Conservation (phyloP, 2,113 vertebrate species). For the Scatophagus argus region DNA sequence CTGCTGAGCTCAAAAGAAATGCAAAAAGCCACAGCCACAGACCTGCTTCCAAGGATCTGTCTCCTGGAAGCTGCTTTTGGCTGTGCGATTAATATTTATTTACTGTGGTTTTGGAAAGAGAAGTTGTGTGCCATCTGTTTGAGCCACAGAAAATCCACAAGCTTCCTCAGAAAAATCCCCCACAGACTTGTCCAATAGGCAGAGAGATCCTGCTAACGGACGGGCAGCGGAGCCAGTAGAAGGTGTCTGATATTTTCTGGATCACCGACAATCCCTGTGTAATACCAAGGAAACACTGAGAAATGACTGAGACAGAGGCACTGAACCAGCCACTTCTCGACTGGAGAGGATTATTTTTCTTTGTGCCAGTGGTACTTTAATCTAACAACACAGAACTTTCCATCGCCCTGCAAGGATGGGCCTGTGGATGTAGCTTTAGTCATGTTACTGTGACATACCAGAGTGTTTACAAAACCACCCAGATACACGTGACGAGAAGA, state of each 20-base stretch:
- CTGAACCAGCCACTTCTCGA: not conserved
- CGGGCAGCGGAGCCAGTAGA: constrained; percentile 27
- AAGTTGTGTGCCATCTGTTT: constrained; percentile 54
- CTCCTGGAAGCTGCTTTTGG: constrained; percentile 40
- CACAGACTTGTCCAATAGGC: constrained; percentile 17
- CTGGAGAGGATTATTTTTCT: not conserved
- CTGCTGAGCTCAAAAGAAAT: constrained; percentile 28
- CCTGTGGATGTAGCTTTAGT: not conserved
- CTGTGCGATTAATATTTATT: constrained; percentile 60
- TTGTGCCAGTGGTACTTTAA: constrained; percentile 19
- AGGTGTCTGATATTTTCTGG: constrained; percentile 37
- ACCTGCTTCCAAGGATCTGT: constrained; percentile 23
- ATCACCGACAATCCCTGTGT: constrained; percentile 29
- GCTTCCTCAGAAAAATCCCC: constrained; percentile 26
- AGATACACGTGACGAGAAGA: no score
- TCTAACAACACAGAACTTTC: constrained; percentile 1
- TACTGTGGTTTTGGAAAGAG: constrained; percentile 48
- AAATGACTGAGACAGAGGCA: constrained; percentile 4
- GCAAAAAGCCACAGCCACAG: not conserved
- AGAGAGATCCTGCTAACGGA: constrained; percentile 24
- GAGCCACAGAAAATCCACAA: constrained; percentile 46
- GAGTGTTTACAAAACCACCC: not conserved
- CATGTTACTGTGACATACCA: fast-evolving
- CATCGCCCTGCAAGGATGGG: not conserved
- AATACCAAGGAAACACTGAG: constrained; percentile 24